A percentile compares a stretch with the other conserved stretches of the same genome.
Conservation (phyloP, 2,113 vertebrate genomes). For the Chinchilla lanigera region DNA sequence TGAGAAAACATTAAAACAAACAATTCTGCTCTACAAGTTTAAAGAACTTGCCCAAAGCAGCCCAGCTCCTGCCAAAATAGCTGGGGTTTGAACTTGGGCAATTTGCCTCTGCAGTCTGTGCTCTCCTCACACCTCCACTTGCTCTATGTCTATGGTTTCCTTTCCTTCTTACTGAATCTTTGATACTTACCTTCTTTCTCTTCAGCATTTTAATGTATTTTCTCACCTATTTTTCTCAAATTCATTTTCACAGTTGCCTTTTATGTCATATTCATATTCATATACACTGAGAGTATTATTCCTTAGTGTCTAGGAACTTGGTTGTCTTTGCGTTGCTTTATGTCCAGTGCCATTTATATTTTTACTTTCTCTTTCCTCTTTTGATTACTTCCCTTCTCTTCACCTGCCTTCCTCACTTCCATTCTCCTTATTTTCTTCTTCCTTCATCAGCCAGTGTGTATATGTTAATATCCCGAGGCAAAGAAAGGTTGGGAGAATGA, state of each 20-base stretch:
- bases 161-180: background rate
- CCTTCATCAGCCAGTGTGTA: background rate
- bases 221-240: background rate
- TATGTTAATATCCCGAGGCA: background rate
- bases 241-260: background rate
- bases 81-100: background rate
- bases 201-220: slow-evolving; percentile 42
- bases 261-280: background rate
- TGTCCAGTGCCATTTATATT: background rate
- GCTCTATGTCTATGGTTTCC: background rate
- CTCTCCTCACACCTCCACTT: background rate
- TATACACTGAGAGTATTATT: background rate
- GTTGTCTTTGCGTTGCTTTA: background rate
- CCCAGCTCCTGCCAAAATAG: background rate
- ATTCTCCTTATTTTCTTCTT: background rate
- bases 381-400: background rate
- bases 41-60: background rate
- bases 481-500: background rate
- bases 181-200: slow-evolving; percentile 46
- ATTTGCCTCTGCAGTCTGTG: background rate
- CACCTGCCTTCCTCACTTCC: background rate
- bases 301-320: background rate
- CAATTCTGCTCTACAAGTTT: accelerated
- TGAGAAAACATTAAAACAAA: background rate
- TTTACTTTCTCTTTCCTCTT: background rate